Evolutionary conservation across 2,888 invertebrate genomes (phyloP).

Genomic region (Pherbina coryleti): DNA sequence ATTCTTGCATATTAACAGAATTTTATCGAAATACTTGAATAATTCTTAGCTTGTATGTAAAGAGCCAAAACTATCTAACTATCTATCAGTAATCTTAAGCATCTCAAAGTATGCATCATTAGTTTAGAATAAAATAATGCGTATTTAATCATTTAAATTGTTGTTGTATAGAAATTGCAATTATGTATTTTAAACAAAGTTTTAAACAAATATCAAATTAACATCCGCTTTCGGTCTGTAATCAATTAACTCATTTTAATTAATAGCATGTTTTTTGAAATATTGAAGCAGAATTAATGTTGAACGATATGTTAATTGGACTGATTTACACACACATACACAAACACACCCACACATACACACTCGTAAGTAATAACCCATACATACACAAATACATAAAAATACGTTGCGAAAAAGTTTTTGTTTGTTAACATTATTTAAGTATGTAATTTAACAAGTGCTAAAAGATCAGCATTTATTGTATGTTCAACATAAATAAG

Average conservation of each 20-base stretch:
- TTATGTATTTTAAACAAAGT: too few species aligned
- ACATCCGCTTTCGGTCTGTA: background rate
- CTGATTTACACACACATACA: background rate
- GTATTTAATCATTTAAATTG: too few species aligned
- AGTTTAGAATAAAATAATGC: too few species aligned
- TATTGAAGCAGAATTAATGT: background rate
- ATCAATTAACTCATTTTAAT: background rate
- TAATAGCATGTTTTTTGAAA: background rate
- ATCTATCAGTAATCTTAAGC: too few species aligned
- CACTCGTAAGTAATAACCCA: background rate
- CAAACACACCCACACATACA: background rate
- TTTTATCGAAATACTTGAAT: too few species aligned
- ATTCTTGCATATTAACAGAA: too few species aligned
- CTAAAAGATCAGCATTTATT: background rate
- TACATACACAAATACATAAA: background rate
- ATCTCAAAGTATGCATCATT: too few species aligned
- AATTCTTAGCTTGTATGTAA: too few species aligned
- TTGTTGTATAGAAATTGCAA: too few species aligned
- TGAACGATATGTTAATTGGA: background rate
- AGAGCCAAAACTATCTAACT: too few species aligned
- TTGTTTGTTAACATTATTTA: background rate
- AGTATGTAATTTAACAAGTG: background rate
- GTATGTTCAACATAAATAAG: background rate
- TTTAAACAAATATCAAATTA: background rate
- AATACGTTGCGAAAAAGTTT: background rate